These are phyloP conservation scores for Pseudochirops corinnae DNA, from an alignment of 2,797 vertebrate genomes.

Conservation along the genomic window DNA sequence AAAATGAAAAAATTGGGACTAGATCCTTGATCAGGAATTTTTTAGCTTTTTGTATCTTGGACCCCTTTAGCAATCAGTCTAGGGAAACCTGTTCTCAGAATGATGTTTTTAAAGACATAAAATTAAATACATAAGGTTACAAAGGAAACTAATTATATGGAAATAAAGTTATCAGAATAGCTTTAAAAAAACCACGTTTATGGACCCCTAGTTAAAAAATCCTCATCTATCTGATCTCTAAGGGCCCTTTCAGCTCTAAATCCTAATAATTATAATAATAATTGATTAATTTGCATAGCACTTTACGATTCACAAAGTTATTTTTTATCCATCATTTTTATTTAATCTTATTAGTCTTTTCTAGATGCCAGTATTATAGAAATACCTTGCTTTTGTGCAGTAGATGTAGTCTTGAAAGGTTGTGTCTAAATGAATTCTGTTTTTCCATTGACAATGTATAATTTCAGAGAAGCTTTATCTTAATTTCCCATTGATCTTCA, in stretches of 20 bases:
- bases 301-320: not conserved
- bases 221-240: not conserved
- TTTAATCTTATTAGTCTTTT: not conserved
- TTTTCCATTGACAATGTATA: slow-evolving; percentile 3
- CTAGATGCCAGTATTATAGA: not conserved
- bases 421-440: not conserved
- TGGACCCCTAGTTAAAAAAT: not conserved
- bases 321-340: not conserved
- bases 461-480: not conserved
- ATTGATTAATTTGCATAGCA: not conserved
- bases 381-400: not conserved
- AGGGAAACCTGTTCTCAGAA: not conserved
- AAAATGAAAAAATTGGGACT: not conserved
- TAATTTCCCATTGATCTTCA: slow-evolving; percentile 1
- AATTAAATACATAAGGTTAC: not conserved
- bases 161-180: not conserved
- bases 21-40: not conserved
- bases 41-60: not conserved
- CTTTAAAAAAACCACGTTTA: not conserved
- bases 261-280: not conserved
- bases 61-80: not conserved
- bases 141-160: not conserved
- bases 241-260: not conserved
- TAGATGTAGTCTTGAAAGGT: not conserved
- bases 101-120: not conserved